Base-by-base conservation (phyloP, 2,888 invertebrate species). In the Melanargia galathea region DNA sequence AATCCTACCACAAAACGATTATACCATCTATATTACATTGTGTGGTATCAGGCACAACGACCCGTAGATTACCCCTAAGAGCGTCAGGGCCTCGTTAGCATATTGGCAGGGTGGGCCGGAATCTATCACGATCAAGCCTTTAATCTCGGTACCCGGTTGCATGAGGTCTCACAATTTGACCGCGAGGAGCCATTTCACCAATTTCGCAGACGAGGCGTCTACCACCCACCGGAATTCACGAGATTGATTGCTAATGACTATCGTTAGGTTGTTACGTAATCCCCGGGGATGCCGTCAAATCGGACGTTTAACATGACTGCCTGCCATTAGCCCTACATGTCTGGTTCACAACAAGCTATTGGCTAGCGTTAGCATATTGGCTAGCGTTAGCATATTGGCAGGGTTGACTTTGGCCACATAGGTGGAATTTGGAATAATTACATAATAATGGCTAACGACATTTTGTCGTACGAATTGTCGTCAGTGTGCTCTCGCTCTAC, bases 231-330 rank as follows among this genome's bases (percentile, higher is more conserved):
- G 73, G 74, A 82, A 76, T 79, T 74, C 71, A 74, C 75, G 75
- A 82, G 86, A 90, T 90, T 88, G 90, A 89, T 88, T 87, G 87
- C 84, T 83, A 87, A 88, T 86, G 80, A 83, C 84, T 82, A 86
- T 87, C 84, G 86, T 87, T 88, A 84, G 75, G 78, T 78, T 79
- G 79, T 83, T 84, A 83, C 81, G 78, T 80, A 80, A 84, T 74
- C 77, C 86, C 77, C 67, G 73, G 68, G 83, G 83, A 81, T 60
- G 70, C 73, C 73, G 65, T 62, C 62, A 69, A 64, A 69, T 68
- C 67, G 63, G 68, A 70, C 70, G 65, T 64, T 69, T 63, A 62
- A 71, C 71, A 67, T 71, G 69, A 70, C 70, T 62, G 65, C 64
- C 61, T 63, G 62, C 66, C 66, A 60, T 69, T 69, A 70, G 67